These are phyloP conservation scores for Athrips mouffetella DNA, from an alignment of 2,888 invertebrate species.

Conservation along the genomic window DNA sequence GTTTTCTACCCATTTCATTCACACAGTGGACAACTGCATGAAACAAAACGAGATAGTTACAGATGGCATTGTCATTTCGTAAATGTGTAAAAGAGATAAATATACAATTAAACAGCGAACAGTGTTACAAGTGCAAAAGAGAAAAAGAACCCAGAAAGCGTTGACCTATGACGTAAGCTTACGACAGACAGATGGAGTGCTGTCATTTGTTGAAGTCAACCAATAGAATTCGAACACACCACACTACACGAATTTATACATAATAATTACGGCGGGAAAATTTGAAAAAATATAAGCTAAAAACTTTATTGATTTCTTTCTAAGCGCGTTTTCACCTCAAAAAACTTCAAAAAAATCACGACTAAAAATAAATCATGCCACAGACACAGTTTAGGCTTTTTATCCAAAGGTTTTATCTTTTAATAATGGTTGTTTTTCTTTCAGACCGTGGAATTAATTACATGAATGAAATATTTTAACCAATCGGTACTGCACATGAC, in stretches of 20 bases:
- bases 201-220: conserved; percentile 76
- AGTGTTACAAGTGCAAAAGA: conserved; percentile 40
- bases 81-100: conserved; percentile 55
- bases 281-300: conserved; percentile 33
- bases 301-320: not conserved
- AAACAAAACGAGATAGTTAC: conserved; percentile 40
- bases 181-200: conserved; percentile 84
- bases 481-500: conserved; percentile 61
- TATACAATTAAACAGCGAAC: conserved; percentile 22
- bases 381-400: too few relatives aligned
- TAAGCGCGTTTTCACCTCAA: too few relatives aligned
- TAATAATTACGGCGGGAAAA: conserved; percentile 42
- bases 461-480: conserved; percentile 31
- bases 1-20: conserved; percentile 39
- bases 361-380: too few relatives aligned
- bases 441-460: conserved; percentile 11
- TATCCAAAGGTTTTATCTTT: too few relatives aligned
- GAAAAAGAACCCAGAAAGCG: conserved; percentile 29
- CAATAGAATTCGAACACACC: conserved; percentile 74
- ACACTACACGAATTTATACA: conserved; percentile 52
- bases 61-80: conserved; percentile 42
- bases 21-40: conserved; percentile 27
- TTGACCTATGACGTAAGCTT: conserved; percentile 50
- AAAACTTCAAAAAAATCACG: too few relatives aligned
- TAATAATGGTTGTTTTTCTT: too few relatives aligned